Evolutionary conservation across 2,113 vertebrate genomes (phyloP).

Genomic region (Halichoerus grypus): DNA sequence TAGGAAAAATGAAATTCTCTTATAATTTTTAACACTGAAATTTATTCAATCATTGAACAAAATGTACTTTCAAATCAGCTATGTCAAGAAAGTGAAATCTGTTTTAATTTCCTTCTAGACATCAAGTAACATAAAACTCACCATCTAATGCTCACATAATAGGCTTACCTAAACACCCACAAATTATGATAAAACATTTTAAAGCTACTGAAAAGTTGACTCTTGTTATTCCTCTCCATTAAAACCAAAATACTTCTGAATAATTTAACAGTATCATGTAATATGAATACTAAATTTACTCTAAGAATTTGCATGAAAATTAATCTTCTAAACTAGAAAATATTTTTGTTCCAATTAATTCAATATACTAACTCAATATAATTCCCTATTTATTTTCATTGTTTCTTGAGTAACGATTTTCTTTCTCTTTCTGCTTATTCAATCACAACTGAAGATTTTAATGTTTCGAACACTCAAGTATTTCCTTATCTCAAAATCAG

Average conservation of each 20-base stretch:
- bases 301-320: slow-evolving; percentile 40
- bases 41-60: slow-evolving; percentile 38
- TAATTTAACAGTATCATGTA: not conserved
- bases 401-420: not conserved
- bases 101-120: not conserved
- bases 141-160: not conserved
- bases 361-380: not conserved
- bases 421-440: not conserved
- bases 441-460: not conserved
- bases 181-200: slow-evolving; percentile 18
- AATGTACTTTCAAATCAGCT: slow-evolving; percentile 51
- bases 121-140: slow-evolving; percentile 17
- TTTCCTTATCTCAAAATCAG: not conserved
- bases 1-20: slow-evolving; percentile 54
- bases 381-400: not conserved
- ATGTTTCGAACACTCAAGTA: not conserved
- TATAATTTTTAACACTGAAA: slow-evolving; percentile 31
- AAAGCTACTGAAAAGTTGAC: not conserved
- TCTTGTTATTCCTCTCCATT: not conserved
- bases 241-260: not conserved
- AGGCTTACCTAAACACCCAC: not conserved
- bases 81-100: not conserved
- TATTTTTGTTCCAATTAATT: slow-evolving; percentile 43
- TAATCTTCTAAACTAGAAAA: not conserved
- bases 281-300: not conserved